These are phyloP conservation scores for Chrosomus eos DNA, from an alignment of 2,797 vertebrate species.

Conservation along the genomic window DNA sequence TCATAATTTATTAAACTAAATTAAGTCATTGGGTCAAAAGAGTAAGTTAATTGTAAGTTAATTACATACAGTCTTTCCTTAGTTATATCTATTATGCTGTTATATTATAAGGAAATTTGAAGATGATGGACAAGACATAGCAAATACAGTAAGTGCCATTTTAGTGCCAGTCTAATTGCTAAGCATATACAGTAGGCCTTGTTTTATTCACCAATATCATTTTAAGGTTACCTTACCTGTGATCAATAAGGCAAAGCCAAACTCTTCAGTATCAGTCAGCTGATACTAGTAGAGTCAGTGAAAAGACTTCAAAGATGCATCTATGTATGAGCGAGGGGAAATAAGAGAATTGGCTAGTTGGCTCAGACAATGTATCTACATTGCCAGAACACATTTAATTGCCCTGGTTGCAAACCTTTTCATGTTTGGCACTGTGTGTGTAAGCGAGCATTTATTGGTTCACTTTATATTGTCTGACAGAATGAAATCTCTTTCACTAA, in stretches of 20 bases:
- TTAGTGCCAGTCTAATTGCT: neutral
- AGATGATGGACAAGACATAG: neutral
- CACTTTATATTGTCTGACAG: conserved; percentile 60
- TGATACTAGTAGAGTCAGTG: neutral
- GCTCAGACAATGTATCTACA: conserved; percentile 40
- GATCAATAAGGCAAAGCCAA: neutral
- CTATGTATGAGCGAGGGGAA: neutral
- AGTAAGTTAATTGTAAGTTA: neutral
- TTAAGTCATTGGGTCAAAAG: neutral
- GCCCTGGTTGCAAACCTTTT: conserved; percentile 49
- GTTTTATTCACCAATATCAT: neutral
- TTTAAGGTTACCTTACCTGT: neutral
- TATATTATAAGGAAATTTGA: neutral
- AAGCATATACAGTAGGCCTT: neutral
- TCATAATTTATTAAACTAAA: neutral
- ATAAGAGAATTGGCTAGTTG: conserved; percentile 19
- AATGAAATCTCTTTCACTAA: conserved; percentile 57
- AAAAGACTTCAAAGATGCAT: conserved; percentile 25
- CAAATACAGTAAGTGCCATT: neutral
- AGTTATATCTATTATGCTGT: neutral
- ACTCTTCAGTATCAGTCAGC: neutral
- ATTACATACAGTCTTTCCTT: neutral
- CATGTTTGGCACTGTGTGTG: conserved; percentile 48
- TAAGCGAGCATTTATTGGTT: conserved; percentile 57
- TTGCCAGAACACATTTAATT: conserved; percentile 46